Conservation (phyloP, 1,140 invertebrate species). For the Caligus rogercresseyi region DNA sequence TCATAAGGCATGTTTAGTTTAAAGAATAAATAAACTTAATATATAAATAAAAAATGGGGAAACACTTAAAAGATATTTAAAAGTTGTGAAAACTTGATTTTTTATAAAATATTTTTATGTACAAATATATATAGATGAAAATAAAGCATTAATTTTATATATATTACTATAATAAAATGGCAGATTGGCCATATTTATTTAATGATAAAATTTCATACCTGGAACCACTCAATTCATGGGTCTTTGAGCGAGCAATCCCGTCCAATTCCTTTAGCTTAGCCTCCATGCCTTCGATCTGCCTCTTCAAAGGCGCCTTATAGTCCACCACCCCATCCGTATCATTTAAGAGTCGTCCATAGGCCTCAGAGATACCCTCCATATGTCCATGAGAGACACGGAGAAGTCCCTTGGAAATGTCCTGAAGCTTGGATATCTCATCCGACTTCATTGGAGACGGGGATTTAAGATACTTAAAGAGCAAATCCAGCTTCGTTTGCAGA, state of each 20-base stretch:
- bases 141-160: too few species aligned
- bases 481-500: neutral
- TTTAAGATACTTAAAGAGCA: neutral
- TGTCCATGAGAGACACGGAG: neutral
- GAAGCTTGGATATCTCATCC: neutral
- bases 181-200: too few species aligned
- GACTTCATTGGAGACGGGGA: neutral
- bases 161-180: too few species aligned
- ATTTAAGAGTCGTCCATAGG: neutral
- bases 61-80: too few species aligned
- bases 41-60: too few species aligned
- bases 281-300: neutral
- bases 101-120: too few species aligned
- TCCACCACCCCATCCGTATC: neutral
- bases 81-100: too few species aligned
- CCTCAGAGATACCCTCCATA: neutral
- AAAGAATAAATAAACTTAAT: too few species aligned
- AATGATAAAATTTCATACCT: too few species aligned
- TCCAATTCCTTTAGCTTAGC: neutral
- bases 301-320: neutral
- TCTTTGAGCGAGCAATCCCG: neutral
- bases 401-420: neutral
- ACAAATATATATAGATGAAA: too few species aligned
- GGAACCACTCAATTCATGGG: neutral
- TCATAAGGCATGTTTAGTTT: too few species aligned